phyloP scores from a whole-genome alignment of 2,113 vertebrate species.

The Mystacornis crossleyi region DNA sequence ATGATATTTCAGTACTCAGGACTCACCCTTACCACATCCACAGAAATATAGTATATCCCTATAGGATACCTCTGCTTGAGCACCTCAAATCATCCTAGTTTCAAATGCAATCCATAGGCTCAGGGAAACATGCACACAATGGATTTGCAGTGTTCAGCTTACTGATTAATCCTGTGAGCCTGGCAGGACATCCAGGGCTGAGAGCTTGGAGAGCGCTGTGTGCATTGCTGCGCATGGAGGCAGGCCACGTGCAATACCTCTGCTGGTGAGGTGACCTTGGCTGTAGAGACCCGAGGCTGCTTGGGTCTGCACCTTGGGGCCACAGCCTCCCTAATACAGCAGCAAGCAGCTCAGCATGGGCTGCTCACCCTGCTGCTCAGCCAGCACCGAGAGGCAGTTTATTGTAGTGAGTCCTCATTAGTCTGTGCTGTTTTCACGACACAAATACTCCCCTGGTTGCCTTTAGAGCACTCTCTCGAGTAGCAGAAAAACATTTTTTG shows the following conservation, averaged over 20 bases:
- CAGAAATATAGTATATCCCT: not conserved
- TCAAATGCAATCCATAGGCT: not conserved
- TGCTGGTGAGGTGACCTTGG: not conserved
- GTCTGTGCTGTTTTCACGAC: not conserved
- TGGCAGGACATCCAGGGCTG: not conserved
- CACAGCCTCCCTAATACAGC: fast-evolving
- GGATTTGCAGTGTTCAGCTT: fast-evolving
- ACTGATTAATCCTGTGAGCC: not conserved
- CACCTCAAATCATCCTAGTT: not conserved
- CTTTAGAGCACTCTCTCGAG: not conserved
- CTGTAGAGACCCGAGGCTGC: fast-evolving
- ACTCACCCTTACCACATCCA: not conserved
- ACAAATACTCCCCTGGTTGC: not conserved
- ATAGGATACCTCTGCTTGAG: not conserved
- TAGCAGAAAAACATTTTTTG: not conserved
- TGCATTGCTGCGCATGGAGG: not conserved
- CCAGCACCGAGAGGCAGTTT: fast-evolving
- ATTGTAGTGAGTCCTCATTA: not conserved
- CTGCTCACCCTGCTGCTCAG: not conserved
- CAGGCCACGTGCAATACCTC: fast-evolving
- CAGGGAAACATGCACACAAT: not conserved
- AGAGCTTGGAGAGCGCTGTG: not conserved
- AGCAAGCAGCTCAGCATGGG: fast-evolving
- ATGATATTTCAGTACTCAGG: not conserved
- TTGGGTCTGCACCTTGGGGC: not conserved